These are phyloP conservation scores for Agrotis segetum DNA, from an alignment of 2,888 invertebrate genomes.

Conservation along the genomic window DNA sequence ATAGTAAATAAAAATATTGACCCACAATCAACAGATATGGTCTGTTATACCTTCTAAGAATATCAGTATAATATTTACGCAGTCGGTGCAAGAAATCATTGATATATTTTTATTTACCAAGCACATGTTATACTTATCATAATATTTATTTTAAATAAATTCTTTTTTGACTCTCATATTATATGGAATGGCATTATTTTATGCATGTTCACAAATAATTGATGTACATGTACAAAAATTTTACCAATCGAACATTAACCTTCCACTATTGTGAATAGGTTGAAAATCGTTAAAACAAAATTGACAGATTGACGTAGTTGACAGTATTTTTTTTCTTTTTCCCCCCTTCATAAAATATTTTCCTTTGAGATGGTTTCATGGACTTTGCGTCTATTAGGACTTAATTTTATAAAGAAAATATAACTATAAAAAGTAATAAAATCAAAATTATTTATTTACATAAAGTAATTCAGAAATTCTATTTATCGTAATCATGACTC, in stretches of 20 bases:
- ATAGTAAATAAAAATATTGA: slow-evolving; percentile 18
- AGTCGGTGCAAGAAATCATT: slow-evolving; percentile 16
- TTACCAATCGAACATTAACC: too few relatives aligned
- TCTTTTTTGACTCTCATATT: neutral
- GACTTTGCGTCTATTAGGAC: too few relatives aligned
- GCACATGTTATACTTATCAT: neutral
- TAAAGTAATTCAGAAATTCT: neutral
- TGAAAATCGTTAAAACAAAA: too few relatives aligned
- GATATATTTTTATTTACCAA: slow-evolving; percentile 21
- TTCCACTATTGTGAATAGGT: too few relatives aligned
- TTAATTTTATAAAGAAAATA: too few relatives aligned
- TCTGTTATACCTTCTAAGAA: slow-evolving; percentile 17
- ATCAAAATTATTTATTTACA: too few relatives aligned
- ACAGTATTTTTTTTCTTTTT: too few relatives aligned
- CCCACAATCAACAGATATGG: slow-evolving; percentile 7
- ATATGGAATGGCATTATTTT: neutral
- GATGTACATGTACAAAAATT: neutral
- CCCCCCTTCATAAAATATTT: too few relatives aligned
- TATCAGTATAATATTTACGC: slow-evolving; percentile 27
- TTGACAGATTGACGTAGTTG: too few relatives aligned
- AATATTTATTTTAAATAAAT: neutral
- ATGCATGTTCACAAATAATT: neutral
- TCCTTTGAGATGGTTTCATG: too few relatives aligned
- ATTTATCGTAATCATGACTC: neutral
- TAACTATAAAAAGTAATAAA: too few relatives aligned